Conservation (phyloP, 2,888 invertebrate genomes). For the Cephus nigrinus region DNA sequence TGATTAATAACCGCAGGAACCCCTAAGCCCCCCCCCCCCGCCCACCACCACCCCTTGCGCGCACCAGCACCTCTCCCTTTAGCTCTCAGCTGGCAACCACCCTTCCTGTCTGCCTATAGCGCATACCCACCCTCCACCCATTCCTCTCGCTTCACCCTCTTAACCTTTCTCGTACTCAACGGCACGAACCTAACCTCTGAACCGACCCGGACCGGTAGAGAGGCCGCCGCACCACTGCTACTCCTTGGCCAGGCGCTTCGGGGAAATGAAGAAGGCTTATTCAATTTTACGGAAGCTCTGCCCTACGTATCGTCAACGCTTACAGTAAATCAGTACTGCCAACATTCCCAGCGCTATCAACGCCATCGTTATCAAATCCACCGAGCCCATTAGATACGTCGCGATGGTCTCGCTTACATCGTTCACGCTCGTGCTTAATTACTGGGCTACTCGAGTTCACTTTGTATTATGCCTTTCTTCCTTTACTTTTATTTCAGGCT, state of each 20-base stretch:
- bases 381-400: neutral
- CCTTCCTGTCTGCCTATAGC: neutral
- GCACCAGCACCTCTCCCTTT: neutral
- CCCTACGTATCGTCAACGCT: neutral
- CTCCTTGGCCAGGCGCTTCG: neutral
- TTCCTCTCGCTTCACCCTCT: neutral
- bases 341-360: neutral
- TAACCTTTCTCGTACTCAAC: neutral
- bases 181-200: neutral
- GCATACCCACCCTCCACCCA: neutral
- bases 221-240: neutral
- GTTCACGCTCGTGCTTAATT: neutral
- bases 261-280: neutral
- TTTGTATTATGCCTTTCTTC: neutral
- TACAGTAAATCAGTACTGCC: neutral
- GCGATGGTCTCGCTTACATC: neutral
- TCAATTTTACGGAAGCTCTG: neutral
- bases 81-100: neutral
- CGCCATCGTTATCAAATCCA: neutral
- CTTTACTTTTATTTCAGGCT: neutral
- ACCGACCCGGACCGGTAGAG: neutral
- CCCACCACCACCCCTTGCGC: neutral
- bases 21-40: neutral
- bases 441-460: neutral
- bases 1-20: conserved; percentile 19